Evolutionary conservation across 2,797 vertebrate species (phyloP), one percentile per base, ranked within the genome.

Genomic region (Naso thynnoides): DNA sequence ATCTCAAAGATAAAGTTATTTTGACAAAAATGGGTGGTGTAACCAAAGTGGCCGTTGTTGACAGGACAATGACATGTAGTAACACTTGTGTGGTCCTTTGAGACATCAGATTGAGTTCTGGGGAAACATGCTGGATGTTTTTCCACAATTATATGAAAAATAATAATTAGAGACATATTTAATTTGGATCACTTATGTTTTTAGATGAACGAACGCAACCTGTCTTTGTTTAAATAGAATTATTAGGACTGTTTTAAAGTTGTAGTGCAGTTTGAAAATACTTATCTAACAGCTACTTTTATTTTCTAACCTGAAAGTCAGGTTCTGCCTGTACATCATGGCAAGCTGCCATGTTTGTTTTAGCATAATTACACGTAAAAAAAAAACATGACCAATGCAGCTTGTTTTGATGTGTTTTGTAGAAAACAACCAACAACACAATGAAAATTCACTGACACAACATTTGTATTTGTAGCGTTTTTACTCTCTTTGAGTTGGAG

Each of bases 301-400:
- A 18, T n/a, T n/a, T 21, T 27, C 24, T 31, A 47, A 78, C 79
- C 65, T 66, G 73, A 64, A 74, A 83, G 68, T 74, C 77, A 5
- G 57, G 72, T 53, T 76, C 42, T 52, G 4, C 15, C 4, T 53
- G 21, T 13, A 53, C 1, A 44, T 56, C 2, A 38, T 53, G 59
- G 56, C 11, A 45, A 19, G 29, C 23, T 52, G 63, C 47, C 62
- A 39, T n/a, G 47, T 19, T 49, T 44, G 14, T 19, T 52, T n/a
- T 15, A 56, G n/a, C 45, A 48, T 38, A 54, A 74, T 6, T 45
- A 5, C 44, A 52, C 6, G 50, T 9, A 44, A 9, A 66, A 67
- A 44, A 9, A 66, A 67, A 64, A 27, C 27, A 31, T 2, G 4
- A 44, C 15, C 8, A 52, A 38, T 7, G 21, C 24, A 49, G 26